phyloP scores from a whole-genome alignment of 2,113 vertebrate genomes.

The Odontesthes bonariensis region DNA sequence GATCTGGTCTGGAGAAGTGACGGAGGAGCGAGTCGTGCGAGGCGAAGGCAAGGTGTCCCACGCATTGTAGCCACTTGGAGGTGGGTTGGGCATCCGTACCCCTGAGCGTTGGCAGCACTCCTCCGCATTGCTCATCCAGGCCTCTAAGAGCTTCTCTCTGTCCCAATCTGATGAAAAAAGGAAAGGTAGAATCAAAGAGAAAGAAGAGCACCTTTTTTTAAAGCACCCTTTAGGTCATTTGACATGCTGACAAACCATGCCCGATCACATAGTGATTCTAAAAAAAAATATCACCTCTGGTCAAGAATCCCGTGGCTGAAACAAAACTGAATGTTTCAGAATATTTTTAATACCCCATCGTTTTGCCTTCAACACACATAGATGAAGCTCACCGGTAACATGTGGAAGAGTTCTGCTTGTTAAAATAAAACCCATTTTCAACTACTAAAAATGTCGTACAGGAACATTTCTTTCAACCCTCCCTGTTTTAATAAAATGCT shows the following conservation, averaged over 20 bases:
- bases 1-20: conserved; percentile 95
- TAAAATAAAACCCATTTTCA: conserved; percentile 13
- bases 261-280: background rate
- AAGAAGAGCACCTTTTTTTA: background rate
- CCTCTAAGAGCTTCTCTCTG: conserved; percentile 96
- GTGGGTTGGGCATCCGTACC: conserved; percentile 96
- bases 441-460: conserved; percentile 3
- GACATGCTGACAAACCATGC: background rate
- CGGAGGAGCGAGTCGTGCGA: conserved; percentile 91
- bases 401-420: conserved; percentile 1
- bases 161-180: conserved; percentile 91
- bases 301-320: background rate
- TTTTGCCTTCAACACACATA: background rate
- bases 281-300: background rate
- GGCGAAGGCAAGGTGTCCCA: conserved; percentile 98
- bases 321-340: background rate
- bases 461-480: background rate
- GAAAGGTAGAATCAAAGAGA: conserved; percentile 9
- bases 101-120: conserved; percentile 97
- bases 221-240: too few relatives aligned
- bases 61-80: conserved; percentile 94
- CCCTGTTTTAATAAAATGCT: background rate
- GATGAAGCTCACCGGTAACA: background rate
- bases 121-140: conserved; percentile 96
- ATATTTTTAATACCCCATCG: background rate